Conservation (phyloP, 2,797 vertebrate species). For the Lagocephalus sceleratus region DNA sequence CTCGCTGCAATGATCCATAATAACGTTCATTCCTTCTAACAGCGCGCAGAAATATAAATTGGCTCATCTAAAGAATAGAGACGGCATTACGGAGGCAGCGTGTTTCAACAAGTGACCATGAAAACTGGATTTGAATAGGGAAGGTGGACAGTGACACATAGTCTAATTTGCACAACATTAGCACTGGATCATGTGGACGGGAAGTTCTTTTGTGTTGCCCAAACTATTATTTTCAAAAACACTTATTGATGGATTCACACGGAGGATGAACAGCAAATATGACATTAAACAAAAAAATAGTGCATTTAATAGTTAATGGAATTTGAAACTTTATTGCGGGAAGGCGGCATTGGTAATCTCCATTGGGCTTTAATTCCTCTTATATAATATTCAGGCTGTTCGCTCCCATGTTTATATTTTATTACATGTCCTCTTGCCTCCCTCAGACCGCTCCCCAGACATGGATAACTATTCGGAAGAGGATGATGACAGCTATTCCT, state of each 20-base stretch:
- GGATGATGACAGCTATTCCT: conserved; percentile 83
- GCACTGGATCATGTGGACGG: no score
- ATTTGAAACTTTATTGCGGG: not conserved
- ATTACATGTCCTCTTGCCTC: conserved; percentile 22
- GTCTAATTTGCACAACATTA: no score
- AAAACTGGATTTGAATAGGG: not conserved
- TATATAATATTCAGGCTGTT: no score
- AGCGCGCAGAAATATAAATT: conserved; percentile 13
- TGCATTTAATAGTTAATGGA: conserved; percentile 3
- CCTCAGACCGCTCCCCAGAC: conserved; percentile 78
- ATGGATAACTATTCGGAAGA: conserved; percentile 84
- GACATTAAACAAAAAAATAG: not conserved
- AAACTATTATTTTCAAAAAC: no score
- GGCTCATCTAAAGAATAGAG: conserved; percentile 2
- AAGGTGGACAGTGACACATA: not conserved
- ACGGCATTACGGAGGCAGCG: conserved; percentile 4
- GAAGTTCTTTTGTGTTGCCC: no score
- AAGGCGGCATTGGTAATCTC: no score
- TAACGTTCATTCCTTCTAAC: conserved; percentile 34
- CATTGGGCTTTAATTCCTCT: no score
- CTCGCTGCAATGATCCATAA: conserved; percentile 38
- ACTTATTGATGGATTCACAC: no score
- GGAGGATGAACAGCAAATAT: no score
- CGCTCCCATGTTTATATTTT: conserved; percentile 15
- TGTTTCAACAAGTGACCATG: not conserved